These are phyloP conservation scores for Parnassius smintheus DNA, from an alignment of 2,888 invertebrate species.

Conservation along the genomic window DNA sequence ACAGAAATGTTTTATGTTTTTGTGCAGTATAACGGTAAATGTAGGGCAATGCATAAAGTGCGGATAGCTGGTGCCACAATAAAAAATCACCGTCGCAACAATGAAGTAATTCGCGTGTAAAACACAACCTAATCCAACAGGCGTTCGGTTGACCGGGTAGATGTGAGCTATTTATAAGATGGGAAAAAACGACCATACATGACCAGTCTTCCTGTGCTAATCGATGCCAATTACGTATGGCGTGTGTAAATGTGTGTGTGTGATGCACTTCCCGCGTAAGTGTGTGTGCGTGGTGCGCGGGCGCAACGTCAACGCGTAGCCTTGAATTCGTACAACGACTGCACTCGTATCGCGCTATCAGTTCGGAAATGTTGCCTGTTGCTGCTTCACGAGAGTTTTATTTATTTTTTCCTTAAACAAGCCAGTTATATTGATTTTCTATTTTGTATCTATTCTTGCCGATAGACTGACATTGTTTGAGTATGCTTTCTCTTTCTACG, in stretches of 20 bases:
- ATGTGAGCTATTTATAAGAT: slow-evolving; percentile 38
- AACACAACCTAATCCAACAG: slow-evolving; percentile 46
- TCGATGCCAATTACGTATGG: slow-evolving; percentile 69
- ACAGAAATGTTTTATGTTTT: slow-evolving; percentile 1
- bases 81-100: slow-evolving; percentile 2
- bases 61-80: not conserved
- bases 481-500: too few relatives aligned
- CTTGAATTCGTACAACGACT: slow-evolving; percentile 77
- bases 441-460: too few relatives aligned
- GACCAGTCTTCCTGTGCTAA: slow-evolving; percentile 76
- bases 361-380: slow-evolving; percentile 51
- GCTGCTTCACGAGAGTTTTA: slow-evolving; percentile 11
- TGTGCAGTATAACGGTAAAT: slow-evolving; percentile 8
- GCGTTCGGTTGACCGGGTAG: slow-evolving; percentile 42
- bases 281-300: slow-evolving; percentile 40
- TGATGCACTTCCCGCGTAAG: slow-evolving; percentile 34
- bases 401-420: slow-evolving; percentile 14
- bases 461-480: too few relatives aligned
- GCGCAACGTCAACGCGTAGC: slow-evolving; percentile 45
- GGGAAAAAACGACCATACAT: slow-evolving; percentile 47
- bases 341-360: slow-evolving; percentile 54
- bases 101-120: slow-evolving; percentile 28
- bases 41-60: not conserved
- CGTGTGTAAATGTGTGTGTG: slow-evolving; percentile 22
- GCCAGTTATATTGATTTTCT: not conserved